A percentile compares a stretch with the other conserved stretches of the same genome.
phyloP scores from a whole-genome alignment of 2,797 vertebrate genomes.

The Karalla daura region DNA sequence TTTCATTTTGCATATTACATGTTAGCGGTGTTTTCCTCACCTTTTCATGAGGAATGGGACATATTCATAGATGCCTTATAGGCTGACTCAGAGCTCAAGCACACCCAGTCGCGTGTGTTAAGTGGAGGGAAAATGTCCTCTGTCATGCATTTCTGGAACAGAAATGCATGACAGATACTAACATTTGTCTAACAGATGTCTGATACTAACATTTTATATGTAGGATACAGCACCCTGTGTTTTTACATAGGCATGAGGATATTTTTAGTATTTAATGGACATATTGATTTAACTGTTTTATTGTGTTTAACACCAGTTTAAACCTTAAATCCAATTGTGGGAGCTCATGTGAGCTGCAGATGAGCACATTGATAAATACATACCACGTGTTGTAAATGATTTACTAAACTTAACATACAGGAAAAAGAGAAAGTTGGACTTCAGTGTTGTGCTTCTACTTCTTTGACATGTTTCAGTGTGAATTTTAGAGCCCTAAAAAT shows the following conservation, averaged over 20 bases:
- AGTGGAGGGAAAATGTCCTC: conserved; percentile 15
- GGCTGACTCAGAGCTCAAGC: conserved; percentile 56
- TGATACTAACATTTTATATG: background rate
- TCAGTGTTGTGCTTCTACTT: background rate
- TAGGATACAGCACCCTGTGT: background rate
- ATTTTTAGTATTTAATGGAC: background rate
- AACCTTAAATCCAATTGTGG: no score
- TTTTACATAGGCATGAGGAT: background rate
- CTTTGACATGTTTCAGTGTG: background rate
- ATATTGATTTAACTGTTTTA: no score
- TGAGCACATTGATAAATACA: no score
- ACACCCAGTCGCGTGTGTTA: conserved; percentile 27
- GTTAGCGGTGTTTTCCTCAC: background rate
- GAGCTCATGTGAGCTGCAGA: no score
- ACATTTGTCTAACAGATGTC: no score
- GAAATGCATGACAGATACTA: conserved; percentile 4
- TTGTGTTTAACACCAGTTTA: background rate
- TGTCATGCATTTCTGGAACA: conserved; percentile 21
- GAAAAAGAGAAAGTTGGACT: background rate
- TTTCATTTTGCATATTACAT: background rate
- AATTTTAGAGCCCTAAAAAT: conserved; percentile 7
- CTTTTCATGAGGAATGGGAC: conserved; percentile 14
- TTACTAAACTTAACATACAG: no score
- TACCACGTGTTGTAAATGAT: no score
- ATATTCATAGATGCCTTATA: conserved; percentile 24